Base-by-base conservation (phyloP, 2,888 invertebrate species). In the Julus scandinavius region DNA sequence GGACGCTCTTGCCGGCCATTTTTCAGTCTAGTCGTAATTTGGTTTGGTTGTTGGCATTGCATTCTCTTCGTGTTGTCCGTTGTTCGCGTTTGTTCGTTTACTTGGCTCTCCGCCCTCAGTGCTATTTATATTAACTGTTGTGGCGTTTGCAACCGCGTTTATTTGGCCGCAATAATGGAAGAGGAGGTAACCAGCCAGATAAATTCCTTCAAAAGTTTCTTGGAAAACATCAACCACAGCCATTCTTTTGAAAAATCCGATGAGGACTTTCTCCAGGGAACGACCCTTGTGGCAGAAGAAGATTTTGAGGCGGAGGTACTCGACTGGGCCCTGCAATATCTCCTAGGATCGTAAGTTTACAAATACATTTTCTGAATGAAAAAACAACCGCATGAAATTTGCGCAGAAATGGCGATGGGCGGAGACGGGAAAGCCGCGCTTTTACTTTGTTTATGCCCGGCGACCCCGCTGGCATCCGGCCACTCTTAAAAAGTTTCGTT, bases 251-350 rank as follows among this genome's bases (percentile, higher is more conserved):
- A 85, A 41, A 41, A 41, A 6, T n/a, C 49, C 41, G 41, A 85
- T 15, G 85, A 54, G 1, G 87, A 85, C n/a, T 40, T 45, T 49
- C 40, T 88, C 20, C 90, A 50, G 89, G 90, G 20, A 89, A 90
- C 80, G 89, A 90, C 87, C 63, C 29, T 58, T 85, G 80, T 90
- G 2, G 86, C 87, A 58, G 95, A 95, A 90, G 92, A 93, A 13
- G 96, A 96, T 93, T 93, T 96, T 89, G 93, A 94, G 90, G 96
- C 96, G 86, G 96, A 96, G 92, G 94, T 96, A 90, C 94, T 96
- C 89, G 95, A 95, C 92, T 96, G 96, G 95, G 95, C 94, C 87
- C 94, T 95, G 88, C 95, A 96, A 92, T 96, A 96, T 93, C 93
- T 96, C 9, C 29, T 72, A 20, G 72, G 72, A 72, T 72, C 72